These are phyloP conservation scores for Hiodon tergisus DNA, from an alignment of 2,113 vertebrate species.

Conservation along the genomic window DNA sequence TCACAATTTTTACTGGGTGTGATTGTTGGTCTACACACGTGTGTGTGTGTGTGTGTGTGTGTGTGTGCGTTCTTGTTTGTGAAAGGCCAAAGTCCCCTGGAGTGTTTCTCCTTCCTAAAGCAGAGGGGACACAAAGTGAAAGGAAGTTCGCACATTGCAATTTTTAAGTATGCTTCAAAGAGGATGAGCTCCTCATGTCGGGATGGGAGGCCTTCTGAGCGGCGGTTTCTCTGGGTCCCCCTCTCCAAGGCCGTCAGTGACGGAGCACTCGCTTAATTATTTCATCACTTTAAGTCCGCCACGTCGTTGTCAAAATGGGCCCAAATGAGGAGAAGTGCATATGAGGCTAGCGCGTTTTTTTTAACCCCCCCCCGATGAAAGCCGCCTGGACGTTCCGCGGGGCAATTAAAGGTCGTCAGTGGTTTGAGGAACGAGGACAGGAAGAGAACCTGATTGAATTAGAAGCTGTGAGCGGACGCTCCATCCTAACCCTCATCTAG, in stretches of 20 bases:
- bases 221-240: not conserved
- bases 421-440: conserved; percentile 24
- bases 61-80: not conserved
- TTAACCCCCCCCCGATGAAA: conserved; percentile 55
- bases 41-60: too few relatives aligned
- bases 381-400: conserved; percentile 57
- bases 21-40: too few relatives aligned
- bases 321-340: conserved; percentile 59
- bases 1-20: too few relatives aligned
- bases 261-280: conserved; percentile 65
- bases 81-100: not conserved
- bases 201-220: not conserved
- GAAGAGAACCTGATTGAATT: conserved; percentile 11
- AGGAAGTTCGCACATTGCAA: not conserved
- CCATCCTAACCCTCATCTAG: not conserved
- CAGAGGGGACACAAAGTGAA: conserved; percentile 2
- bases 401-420: conserved; percentile 44
- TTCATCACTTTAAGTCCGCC: conserved; percentile 65
- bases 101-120: not conserved
- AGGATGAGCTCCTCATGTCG: not conserved
- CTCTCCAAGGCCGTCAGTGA: conserved; percentile 27
- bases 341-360: conserved; percentile 62
- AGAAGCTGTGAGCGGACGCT: not conserved
- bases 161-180: not conserved
- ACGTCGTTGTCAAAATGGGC: conserved; percentile 57